Base-by-base conservation (phyloP, 2,113 vertebrate genomes). In the Clinocottus analis region DNA sequence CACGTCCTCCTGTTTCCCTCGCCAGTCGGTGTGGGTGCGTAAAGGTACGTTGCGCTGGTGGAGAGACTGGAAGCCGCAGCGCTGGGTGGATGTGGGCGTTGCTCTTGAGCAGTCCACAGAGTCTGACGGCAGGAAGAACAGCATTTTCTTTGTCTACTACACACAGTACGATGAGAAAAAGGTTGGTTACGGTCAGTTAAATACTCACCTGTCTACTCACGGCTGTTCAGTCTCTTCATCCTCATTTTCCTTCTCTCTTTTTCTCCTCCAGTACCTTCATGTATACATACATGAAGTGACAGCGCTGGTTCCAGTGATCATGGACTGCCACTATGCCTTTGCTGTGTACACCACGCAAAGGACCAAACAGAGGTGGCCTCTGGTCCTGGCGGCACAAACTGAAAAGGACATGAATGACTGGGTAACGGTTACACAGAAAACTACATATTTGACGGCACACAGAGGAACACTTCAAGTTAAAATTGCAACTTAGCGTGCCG, bases 81-180 rank as follows among this genome's bases (percentile, higher is more conserved):
- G 96, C 67, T 99, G 97, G 98, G 93, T 97, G 82, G 97, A 99
- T 0, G 97, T 97, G 41, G 92, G 94, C 0, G 96, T 99, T 0
- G 96, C 96, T 1, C 95, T 99, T 17, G 98, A 99, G 89, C 97
- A 98, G 91, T 97, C 97, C 91, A 97, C 95, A 0, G 95, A 92
- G 43, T 94, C 92, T 0, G 96, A 96, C 0, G 96, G 96, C 23
- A 92, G 79, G 55, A 95, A 94, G 0, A 97, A 99, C 83, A 97
- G 97, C 91, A 97, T 99, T 83, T 95, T 99, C n/a, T 99, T 99
- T 88, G 92, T 99, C 89, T 99, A 98, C 49, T 99, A 97, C 89
- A 94, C 95, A 39, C 94, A 96, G 64, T 95, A 96, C 0, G 96
- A 98, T 73, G 96, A 98, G 91, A 98, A 97, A 83, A 99, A 99